These are phyloP conservation scores for Syngnathus acus DNA, from an alignment of 2,797 vertebrate genomes.

Conservation along the genomic window DNA sequence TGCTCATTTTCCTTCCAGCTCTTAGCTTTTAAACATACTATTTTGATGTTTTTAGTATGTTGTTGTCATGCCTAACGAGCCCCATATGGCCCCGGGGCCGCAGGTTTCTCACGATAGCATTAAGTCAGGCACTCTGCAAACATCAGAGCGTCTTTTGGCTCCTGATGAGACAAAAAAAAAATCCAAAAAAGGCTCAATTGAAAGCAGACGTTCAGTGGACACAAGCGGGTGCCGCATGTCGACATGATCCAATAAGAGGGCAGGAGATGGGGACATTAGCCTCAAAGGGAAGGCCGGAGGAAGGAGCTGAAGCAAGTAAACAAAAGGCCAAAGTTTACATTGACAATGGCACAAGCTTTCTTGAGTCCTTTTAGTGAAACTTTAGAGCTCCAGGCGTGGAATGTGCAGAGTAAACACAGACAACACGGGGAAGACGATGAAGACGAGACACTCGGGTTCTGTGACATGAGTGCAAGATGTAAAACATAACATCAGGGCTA, in stretches of 20 bases:
- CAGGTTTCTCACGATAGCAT: background rate
- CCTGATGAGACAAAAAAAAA: conserved; percentile 17
- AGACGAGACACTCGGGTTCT: background rate
- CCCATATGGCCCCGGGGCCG: background rate
- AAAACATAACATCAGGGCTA: conserved; percentile 12
- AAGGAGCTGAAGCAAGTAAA: conserved; percentile 45
- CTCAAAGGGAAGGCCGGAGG: conserved; percentile 47
- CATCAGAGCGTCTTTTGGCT: conserved; percentile 28
- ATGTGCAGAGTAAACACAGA: conserved; percentile 61
- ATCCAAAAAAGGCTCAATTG: conserved; percentile 46
- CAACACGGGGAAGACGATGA: conserved; percentile 32
- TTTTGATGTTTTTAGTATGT: too few species aligned
- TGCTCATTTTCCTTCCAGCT: background rate
- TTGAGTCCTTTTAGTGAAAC: conserved; percentile 56
- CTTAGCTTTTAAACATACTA: too few species aligned
- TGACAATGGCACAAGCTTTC: conserved; percentile 23
- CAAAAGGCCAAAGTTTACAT: conserved; percentile 47
- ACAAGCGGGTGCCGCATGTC: conserved; percentile 24
- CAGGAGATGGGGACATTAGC: conserved; percentile 39
- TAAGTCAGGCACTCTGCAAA: background rate
- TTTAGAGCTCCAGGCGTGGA: conserved; percentile 58
- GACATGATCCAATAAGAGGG: conserved; percentile 68
- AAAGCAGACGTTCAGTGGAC: conserved; percentile 61
- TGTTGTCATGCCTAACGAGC: background rate
- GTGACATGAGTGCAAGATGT: too few species aligned